phyloP scores from a whole-genome alignment of 2,113 vertebrate genomes.

The Thamnaconus septentrionalis region DNA sequence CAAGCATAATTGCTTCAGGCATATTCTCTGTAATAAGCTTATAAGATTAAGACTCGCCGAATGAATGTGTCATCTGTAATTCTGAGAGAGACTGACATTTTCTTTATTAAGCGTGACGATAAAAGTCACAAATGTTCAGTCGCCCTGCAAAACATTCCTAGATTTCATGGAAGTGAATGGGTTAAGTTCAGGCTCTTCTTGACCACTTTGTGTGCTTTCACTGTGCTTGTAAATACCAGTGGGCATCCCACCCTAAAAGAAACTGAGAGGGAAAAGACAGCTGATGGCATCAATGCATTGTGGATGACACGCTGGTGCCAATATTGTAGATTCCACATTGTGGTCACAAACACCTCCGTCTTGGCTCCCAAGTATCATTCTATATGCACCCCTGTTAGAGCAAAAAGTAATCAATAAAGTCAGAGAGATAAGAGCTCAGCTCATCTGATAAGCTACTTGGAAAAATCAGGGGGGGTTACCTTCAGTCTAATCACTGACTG shows the following conservation, averaged over 20 bases:
- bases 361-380: slow-evolving; percentile 46
- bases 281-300: slow-evolving; percentile 64
- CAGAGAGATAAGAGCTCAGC: slow-evolving; percentile 72
- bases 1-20: slow-evolving; percentile 64
- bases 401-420: slow-evolving; percentile 70
- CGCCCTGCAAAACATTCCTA: slow-evolving; percentile 17
- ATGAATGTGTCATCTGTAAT: slow-evolving; percentile 67
- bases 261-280: background rate
- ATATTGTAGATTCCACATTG: slow-evolving; percentile 18
- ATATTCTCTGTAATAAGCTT: slow-evolving; percentile 63
- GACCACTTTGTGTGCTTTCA: background rate
- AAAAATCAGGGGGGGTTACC: slow-evolving; percentile 64
- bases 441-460: slow-evolving; percentile 75
- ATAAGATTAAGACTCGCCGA: slow-evolving; percentile 60
- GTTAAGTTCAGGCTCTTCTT: background rate
- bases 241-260: background rate
- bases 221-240: background rate
- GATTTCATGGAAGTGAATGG: slow-evolving; percentile 7
- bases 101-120: slow-evolving; percentile 54
- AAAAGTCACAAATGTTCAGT: slow-evolving; percentile 40
- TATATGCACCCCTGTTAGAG: slow-evolving; percentile 62
- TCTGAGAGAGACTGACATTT: slow-evolving; percentile 52
- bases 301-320: slow-evolving; percentile 47
- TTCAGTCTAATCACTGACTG: slow-evolving; percentile 71
- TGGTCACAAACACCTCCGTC: slow-evolving; percentile 63